A percentile compares a stretch with the other conserved stretches of the same genome.
These are phyloP conservation scores for Mystacides longicornis DNA, from an alignment of 2,888 invertebrate genomes.

Conservation along the genomic window DNA sequence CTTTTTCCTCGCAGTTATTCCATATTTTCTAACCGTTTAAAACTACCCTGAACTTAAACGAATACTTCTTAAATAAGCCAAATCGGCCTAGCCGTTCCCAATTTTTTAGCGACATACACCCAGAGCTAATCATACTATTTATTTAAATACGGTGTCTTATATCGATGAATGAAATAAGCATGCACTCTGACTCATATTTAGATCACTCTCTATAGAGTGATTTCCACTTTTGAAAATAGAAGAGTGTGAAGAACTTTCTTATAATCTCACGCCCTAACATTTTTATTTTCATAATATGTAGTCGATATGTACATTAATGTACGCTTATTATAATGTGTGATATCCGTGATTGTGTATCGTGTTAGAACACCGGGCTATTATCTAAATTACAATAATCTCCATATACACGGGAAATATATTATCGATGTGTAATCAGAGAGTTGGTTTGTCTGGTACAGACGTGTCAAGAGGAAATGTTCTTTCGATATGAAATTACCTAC, in stretches of 20 bases:
- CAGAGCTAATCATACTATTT: too few species aligned
- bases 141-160: too few species aligned
- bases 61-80: too few species aligned
- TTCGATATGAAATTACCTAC: neutral
- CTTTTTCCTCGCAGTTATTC: too few species aligned
- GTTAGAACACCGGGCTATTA: neutral
- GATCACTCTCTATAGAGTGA: too few species aligned
- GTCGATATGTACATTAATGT: neutral
- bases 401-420: neutral
- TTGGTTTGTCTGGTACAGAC: neutral
- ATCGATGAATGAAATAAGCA: too few species aligned
- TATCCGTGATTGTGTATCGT: neutral
- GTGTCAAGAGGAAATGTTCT: neutral
- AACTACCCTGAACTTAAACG: too few species aligned
- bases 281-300: neutral
- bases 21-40: too few species aligned
- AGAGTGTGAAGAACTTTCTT: neutral
- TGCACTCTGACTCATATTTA: too few species aligned
- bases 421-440: neutral
- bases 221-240: neutral
- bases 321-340: neutral
- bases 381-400: neutral
- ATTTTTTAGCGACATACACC: too few species aligned
- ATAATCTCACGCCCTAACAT: neutral
- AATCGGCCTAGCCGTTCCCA: too few species aligned